Base-by-base conservation (phyloP, 2,888 invertebrate species). In the Marasmarcha lunaedactyla region DNA sequence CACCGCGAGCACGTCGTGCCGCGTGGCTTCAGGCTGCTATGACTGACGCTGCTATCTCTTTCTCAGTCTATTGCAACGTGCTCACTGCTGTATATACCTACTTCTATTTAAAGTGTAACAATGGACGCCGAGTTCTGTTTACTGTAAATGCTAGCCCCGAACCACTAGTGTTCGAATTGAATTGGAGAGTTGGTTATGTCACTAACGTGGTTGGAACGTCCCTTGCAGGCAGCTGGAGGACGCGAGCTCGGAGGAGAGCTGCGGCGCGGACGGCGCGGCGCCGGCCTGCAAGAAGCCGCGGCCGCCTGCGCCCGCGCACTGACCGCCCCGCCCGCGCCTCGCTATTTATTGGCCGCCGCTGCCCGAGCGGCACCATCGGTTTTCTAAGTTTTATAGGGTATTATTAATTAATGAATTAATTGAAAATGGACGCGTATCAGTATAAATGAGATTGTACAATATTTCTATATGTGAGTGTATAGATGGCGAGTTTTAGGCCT, bases 321-420 rank as follows among this genome's bases (percentile, higher is more conserved):
- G 83, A 83, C 81, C 53, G 63, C 70, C n/a, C 68, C 70, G 59
- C 66, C 50, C 66, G 66, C 68, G 64, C 67, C 68, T 63, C 57
- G 54, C 64, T 55, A 51, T 63, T 64, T 68, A 57, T 71, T 83
- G 81, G n/a, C n/a, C n/a, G n/a, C n/a, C n/a, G n/a, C n/a, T n/a
- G 49, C 48, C 67, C 79, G 84, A 81, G 79, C 79, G 71, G 64
- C 77, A 81, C 74, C 79, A 66, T 71, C 72, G 78, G 68, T 84
- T 84, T 84, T 84, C 81, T 84, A 84, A 83, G 84, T 84, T 84
- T 84, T 83, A 78, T 84, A 84, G 81, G 79, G 74, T 78, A 76
- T 69, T 67, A 60, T 69, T 67, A 71, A 57, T 69, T 62, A 72
- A 51, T 55, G 51, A 65, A 34, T 34, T 34, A 13, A 11, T 55